phyloP scores from a whole-genome alignment of 2,113 vertebrate genomes.

The Psammodynastes pulverulentus region DNA sequence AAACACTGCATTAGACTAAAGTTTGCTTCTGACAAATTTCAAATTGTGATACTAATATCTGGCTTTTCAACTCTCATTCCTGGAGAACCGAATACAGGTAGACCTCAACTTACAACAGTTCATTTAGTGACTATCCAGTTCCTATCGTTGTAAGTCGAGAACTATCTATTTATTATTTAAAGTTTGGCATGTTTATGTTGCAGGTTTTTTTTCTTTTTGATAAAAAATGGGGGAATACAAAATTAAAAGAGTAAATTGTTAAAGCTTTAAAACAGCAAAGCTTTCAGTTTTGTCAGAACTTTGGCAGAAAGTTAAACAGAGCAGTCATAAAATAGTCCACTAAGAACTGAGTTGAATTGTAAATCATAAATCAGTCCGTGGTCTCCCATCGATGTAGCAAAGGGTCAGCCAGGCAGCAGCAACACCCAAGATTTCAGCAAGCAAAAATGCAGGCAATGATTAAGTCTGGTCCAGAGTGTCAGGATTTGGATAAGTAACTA shows the following conservation, averaged over 20 bases:
- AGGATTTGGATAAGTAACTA: background rate
- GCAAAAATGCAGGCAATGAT: background rate
- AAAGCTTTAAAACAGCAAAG: background rate
- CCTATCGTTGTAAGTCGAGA: no score
- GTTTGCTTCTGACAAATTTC: background rate
- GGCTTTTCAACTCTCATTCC: background rate
- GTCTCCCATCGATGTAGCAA: no score
- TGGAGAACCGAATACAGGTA: background rate
- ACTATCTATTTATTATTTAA: background rate
- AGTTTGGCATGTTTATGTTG: background rate
- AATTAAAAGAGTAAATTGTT: background rate
- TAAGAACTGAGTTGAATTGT: background rate
- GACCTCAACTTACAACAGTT: no score
- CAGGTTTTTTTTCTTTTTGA: background rate
- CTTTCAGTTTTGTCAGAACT: background rate
- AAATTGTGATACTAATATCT: background rate
- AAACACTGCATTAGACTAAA: background rate
- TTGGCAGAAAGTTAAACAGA: background rate
- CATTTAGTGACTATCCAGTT: no score
- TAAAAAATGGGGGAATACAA: background rate
- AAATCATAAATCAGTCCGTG: background rate
- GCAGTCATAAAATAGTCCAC: background rate
- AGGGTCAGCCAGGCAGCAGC: no score
- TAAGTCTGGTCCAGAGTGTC: background rate
- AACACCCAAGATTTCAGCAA: background rate